Conservation (phyloP, 1,140 invertebrate species). For the Paraescarpia echinospica region DNA sequence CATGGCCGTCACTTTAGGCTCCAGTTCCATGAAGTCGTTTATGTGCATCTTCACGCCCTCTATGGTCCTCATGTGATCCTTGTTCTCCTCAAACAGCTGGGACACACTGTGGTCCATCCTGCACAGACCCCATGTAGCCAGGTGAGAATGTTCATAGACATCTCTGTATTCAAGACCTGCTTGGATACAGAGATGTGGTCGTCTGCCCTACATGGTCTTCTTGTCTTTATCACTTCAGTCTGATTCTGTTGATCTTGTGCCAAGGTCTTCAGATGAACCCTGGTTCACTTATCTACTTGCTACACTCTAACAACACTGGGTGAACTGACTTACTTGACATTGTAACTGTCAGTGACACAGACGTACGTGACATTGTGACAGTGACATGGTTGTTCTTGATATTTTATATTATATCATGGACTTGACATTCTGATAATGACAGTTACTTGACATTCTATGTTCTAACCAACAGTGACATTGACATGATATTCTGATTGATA, state of each 20-base stretch:
- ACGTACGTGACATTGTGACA: no score
- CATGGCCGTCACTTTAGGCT: neutral
- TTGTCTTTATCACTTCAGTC: no score
- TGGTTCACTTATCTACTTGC: neutral
- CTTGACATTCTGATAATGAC: no score
- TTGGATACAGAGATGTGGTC: neutral
- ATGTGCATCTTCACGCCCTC: neutral
- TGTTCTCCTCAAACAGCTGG: neutral
- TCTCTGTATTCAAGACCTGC: no score
- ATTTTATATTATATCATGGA: no score
- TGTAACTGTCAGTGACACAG: neutral
- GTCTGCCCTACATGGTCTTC: neutral
- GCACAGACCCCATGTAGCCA: neutral
- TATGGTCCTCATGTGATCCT: neutral
- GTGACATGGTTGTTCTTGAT: no score
- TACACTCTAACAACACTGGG: neutral
- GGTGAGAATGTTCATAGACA: neutral
- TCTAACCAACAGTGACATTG: no score
- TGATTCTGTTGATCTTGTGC: neutral
- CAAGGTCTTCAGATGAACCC: neutral
- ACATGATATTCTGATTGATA: no score
- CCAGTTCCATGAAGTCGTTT: neutral
- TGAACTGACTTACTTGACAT: neutral
- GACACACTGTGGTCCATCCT: constrained; percentile 10
- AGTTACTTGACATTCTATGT: no score